Percentiles rank a stretch among this genome's conserved stretches.
phyloP scores from a whole-genome alignment of 2,113 vertebrate genomes.

The Martes martes region DNA sequence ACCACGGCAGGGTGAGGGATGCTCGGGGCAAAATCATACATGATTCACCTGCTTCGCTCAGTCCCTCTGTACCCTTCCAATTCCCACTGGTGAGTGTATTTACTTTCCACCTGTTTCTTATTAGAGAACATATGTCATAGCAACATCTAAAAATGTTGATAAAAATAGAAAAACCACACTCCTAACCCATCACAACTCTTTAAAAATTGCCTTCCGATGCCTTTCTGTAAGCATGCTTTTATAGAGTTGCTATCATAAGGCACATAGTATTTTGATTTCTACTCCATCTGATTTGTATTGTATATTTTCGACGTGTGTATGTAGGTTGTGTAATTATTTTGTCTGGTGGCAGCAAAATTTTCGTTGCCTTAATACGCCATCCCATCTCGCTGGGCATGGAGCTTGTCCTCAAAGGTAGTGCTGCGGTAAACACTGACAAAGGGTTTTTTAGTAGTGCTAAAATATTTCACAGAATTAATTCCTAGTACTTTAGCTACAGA shows the following conservation, averaged over 20 bases:
- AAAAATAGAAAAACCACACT: conserved; percentile 39
- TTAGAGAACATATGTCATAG: conserved; percentile 11
- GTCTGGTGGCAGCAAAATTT: conserved; percentile 23
- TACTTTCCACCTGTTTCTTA: conserved; percentile 41
- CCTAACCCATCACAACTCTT: not conserved
- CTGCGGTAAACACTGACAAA: not conserved
- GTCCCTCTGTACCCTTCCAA: not conserved
- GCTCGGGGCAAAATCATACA: not conserved
- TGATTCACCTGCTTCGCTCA: not conserved
- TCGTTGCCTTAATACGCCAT: not conserved
- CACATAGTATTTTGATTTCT: conserved; percentile 43
- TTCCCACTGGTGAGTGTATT: conserved; percentile 3
- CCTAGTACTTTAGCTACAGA: not conserved
- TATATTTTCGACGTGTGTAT: not conserved
- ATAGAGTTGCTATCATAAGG: not conserved
- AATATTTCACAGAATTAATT: not conserved
- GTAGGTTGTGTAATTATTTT: not conserved
- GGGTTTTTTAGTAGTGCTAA: not conserved
- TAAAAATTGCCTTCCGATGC: not conserved
- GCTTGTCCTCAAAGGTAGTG: not conserved
- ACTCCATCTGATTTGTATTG: not conserved
- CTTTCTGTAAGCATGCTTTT: conserved; percentile 1
- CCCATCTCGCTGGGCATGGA: not conserved
- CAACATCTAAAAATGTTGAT: conserved; percentile 12
- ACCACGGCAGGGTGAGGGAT: not conserved